Conservation (phyloP, 2,113 vertebrate genomes). For the Indri indri region DNA sequence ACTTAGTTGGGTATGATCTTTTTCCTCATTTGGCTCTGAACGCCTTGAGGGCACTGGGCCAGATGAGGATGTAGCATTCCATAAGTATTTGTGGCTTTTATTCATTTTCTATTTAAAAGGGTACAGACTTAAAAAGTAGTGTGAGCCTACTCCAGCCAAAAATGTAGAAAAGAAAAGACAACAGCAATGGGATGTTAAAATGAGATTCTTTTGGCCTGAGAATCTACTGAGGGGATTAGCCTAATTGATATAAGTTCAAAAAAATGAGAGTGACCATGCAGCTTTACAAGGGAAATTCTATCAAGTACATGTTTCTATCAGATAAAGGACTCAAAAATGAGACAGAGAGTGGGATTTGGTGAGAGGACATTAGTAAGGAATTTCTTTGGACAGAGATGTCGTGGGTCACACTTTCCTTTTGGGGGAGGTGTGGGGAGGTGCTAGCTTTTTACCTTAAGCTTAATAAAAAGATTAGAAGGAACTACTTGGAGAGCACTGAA, state of each 20-base stretch:
- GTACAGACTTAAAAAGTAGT: not conserved
- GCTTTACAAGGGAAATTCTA: not conserved
- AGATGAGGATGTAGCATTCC: not conserved
- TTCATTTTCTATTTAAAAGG: not conserved
- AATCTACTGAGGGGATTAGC: not conserved
- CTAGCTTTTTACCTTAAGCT: not conserved
- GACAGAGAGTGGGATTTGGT: not conserved
- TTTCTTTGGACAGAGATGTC: not conserved
- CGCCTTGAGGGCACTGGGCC: not conserved
- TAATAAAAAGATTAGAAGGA: not conserved
- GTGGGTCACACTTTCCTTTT: not conserved
- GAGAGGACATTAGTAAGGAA: not conserved
- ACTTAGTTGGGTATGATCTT: not conserved
- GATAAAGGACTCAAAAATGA: not conserved
- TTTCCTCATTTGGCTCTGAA: not conserved
- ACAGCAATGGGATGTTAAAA: not conserved
- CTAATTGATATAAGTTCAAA: not conserved
- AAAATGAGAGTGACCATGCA: not conserved
- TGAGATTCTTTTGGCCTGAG: not conserved
- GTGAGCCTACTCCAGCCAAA: not conserved
- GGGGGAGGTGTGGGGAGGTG: not conserved
- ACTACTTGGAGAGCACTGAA: not conserved
- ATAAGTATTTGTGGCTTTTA: not conserved
- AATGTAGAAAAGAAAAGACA: not conserved
- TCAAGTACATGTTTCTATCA: not conserved